phyloP scores from a whole-genome alignment of 2,888 invertebrate species.

The Epiblema foenella region DNA sequence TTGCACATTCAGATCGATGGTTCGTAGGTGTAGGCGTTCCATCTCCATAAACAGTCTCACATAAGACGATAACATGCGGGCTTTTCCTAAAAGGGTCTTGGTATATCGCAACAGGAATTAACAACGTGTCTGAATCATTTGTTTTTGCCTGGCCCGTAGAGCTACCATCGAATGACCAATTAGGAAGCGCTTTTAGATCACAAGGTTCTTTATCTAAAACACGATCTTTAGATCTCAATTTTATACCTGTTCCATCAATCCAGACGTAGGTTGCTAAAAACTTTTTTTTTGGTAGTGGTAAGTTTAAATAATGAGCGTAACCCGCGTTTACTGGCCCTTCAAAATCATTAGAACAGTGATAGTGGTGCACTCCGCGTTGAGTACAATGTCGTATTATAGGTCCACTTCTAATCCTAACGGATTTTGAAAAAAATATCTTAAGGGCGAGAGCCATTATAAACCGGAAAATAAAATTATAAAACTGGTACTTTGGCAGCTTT shows the following conservation, averaged over 20 bases:
- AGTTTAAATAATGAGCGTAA: conserved; percentile 64
- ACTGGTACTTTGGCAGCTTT: background rate
- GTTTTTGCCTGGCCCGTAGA: conserved; percentile 94
- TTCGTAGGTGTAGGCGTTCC: conserved; percentile 91
- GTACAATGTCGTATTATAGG: background rate
- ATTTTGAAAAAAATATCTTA: conserved; percentile 4
- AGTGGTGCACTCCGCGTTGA: conserved; percentile 29
- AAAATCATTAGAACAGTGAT: conserved; percentile 33
- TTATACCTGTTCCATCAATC: conserved; percentile 92
- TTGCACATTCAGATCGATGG: conserved; percentile 88
- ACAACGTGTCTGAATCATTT: conserved; percentile 94
- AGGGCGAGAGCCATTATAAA: conserved; percentile 12
- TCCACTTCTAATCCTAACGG: background rate
- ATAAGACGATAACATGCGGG: conserved; percentile 94
- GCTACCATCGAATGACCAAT: conserved; percentile 97
- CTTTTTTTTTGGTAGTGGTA: conserved; percentile 84
- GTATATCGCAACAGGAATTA: conserved; percentile 95
- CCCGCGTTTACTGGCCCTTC: conserved; percentile 57
- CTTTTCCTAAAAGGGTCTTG: conserved; percentile 95
- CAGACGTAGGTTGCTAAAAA: conserved; percentile 89
- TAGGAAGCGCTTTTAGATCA: conserved; percentile 83
- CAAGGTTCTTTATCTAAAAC: conserved; percentile 86
- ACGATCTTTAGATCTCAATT: conserved; percentile 88
- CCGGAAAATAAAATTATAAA: background rate
- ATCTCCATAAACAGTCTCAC: conserved; percentile 91